Evolutionary conservation across 2,888 invertebrate genomes (phyloP).

Genomic region (Nomada hirtipes): DNA sequence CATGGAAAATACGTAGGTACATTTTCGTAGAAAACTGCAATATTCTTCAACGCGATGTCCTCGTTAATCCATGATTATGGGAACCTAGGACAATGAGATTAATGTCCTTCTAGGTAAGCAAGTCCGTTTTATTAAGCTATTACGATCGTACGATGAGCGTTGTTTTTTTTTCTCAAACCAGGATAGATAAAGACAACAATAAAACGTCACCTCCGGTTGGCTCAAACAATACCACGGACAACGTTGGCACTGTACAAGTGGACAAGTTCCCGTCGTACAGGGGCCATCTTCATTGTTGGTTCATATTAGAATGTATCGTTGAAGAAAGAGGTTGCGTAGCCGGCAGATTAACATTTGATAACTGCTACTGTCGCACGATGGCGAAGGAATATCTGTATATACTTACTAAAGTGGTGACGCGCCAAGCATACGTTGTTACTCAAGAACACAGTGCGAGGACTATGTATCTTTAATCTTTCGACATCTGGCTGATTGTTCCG

Average conservation of each 20-base stretch:
- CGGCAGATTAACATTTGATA: constrained; percentile 64
- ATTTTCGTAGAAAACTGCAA: too few relatives aligned
- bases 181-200: constrained; percentile 37
- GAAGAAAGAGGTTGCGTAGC: constrained; percentile 67
- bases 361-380: constrained; percentile 36
- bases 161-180: background rate
- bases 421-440: constrained; percentile 54
- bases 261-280: constrained; percentile 37
- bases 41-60: background rate
- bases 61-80: constrained; percentile 2
- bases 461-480: constrained; percentile 65
- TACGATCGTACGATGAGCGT: constrained; percentile 14
- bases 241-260: constrained; percentile 50
- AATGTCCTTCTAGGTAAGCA: constrained; percentile 17
- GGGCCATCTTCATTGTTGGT: constrained; percentile 62
- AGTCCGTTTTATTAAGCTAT: constrained; percentile 43
- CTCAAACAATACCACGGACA: constrained; percentile 52
- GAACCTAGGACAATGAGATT: background rate
- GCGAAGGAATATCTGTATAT: constrained; percentile 3
- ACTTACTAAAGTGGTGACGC: constrained; percentile 31
- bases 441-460: constrained; percentile 56
- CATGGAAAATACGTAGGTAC: too few relatives aligned
- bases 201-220: constrained; percentile 61
- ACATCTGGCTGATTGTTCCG: constrained; percentile 66
- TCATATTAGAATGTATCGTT: constrained; percentile 60